Base-by-base conservation (phyloP, 1,140 invertebrate species). In the Pseudomyrmex concolor region DNA sequence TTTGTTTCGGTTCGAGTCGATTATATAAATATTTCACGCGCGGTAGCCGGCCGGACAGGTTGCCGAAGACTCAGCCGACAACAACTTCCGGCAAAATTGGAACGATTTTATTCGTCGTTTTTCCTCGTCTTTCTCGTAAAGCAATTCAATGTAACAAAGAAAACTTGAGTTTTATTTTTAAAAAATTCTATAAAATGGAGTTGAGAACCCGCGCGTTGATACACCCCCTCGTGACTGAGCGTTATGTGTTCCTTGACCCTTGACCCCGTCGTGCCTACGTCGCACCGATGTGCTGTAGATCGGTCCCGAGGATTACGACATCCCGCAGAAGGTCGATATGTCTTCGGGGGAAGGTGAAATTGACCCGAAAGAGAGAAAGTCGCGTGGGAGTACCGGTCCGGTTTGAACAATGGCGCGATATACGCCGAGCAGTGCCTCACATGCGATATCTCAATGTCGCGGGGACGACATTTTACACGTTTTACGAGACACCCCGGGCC, bases 331-430 rank as follows among this genome's bases (percentile, higher is more conserved):
- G 82, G 80, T 85, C 76, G 74, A 88, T 82, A 77, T 67, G 43
- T 84, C 68, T 76, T 59, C 55, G 54, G 60, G 60, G 71, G 66
- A 66, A 71, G 66, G 55, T 85, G 62, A 73, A 77, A 87, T 84
- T 84, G 50, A 72, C 43, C 43, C 71, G 59, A 34, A 34, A 34
- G 34, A 5, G 62, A 84, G 78, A 45, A 80, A 87, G 74, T 76
- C 59, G 83, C 63, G 74, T 84, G 34, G 70, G 73, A 70, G 60
- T 60, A 63, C 13, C 50, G 63, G 63, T 62, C 43, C 55, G 60
- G 63, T 60, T 86, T 68, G 34, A 77, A 77, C 64, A 71, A 72
- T 68, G 68, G 51, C 57, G n/a, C 34, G 34, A 34, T 34, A 9
- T 45, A 73, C 55, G 59, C 45, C n/a, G 45, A 34, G 34, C 34